These are phyloP conservation scores for Pseudotriccus pelzelni DNA, from an alignment of 2,797 vertebrate genomes.

Conservation along the genomic window DNA sequence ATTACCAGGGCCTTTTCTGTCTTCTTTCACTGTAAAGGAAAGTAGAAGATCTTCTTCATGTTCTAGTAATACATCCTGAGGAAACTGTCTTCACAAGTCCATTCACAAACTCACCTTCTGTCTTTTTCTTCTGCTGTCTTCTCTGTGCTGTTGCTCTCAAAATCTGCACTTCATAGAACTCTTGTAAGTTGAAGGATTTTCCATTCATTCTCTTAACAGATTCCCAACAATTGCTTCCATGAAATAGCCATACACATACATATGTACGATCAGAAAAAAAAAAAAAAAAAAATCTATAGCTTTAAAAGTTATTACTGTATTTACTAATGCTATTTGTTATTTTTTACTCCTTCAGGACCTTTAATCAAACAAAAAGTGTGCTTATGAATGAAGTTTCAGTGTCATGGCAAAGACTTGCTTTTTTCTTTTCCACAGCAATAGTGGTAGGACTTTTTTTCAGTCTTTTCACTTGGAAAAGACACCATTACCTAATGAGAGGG, in stretches of 20 bases:
- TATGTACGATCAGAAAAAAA: background rate
- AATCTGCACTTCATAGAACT: background rate
- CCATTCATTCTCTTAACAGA: background rate
- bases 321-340: background rate
- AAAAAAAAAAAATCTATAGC: background rate
- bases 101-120: background rate
- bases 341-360: background rate
- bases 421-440: background rate
- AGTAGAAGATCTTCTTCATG: background rate
- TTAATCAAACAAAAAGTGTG: background rate
- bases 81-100: background rate
- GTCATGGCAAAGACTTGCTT: background rate
- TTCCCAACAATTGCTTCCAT: background rate
- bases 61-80: background rate
- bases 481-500: conserved; percentile 63
- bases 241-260: background rate
- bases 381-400: conserved; percentile 9
- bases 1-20: background rate
- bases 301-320: background rate
- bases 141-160: background rate
- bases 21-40: background rate
- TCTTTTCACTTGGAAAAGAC: conserved; percentile 48
- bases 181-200: background rate
- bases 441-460: conserved; percentile 14
- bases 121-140: background rate